Conservation (phyloP, 1,140 invertebrate species). For the Dendroctonus ponderosae region DNA sequence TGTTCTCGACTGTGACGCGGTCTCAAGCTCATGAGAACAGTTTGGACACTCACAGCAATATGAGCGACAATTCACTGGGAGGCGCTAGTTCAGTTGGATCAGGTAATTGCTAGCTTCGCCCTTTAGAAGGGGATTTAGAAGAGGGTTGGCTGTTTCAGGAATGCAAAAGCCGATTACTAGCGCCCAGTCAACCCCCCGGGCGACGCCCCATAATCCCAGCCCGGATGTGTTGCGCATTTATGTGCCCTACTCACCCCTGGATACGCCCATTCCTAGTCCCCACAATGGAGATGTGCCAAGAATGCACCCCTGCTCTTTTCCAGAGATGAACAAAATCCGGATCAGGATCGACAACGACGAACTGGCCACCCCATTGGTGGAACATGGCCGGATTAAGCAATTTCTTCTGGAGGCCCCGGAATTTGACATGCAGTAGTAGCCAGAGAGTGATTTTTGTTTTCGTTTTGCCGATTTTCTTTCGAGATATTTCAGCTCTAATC, state of each 20-base stretch:
- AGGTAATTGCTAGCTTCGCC: slow-evolving; percentile 40
- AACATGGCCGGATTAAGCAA: slow-evolving; percentile 60
- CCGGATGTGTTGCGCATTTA: slow-evolving; percentile 74
- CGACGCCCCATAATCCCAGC: slow-evolving; percentile 59
- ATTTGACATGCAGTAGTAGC: background rate
- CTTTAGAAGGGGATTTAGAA: background rate
- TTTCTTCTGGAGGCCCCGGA: slow-evolving; percentile 58
- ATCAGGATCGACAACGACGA: slow-evolving; percentile 69
- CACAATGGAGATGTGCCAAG: slow-evolving; percentile 58
- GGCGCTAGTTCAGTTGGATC: slow-evolving; percentile 62
- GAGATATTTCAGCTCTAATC: no score
- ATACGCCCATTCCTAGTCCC: slow-evolving; percentile 54
- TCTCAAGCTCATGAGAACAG: slow-evolving; percentile 72
- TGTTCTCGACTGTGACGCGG: slow-evolving; percentile 71
- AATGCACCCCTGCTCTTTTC: slow-evolving; percentile 48
- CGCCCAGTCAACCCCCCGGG: slow-evolving; percentile 61
- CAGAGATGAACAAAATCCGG: slow-evolving; percentile 62
- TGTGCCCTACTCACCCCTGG: slow-evolving; percentile 64
- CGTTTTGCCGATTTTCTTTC: no score
- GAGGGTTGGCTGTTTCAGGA: slow-evolving; percentile 24
- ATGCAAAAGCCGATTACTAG: slow-evolving; percentile 52
- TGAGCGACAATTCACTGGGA: slow-evolving; percentile 63
- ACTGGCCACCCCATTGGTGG: slow-evolving; percentile 67
- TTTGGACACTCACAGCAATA: slow-evolving; percentile 71
- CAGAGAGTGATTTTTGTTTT: no score